phyloP scores from a whole-genome alignment of 2,797 vertebrate genomes.

The Spinibarbus caldwelli region DNA sequence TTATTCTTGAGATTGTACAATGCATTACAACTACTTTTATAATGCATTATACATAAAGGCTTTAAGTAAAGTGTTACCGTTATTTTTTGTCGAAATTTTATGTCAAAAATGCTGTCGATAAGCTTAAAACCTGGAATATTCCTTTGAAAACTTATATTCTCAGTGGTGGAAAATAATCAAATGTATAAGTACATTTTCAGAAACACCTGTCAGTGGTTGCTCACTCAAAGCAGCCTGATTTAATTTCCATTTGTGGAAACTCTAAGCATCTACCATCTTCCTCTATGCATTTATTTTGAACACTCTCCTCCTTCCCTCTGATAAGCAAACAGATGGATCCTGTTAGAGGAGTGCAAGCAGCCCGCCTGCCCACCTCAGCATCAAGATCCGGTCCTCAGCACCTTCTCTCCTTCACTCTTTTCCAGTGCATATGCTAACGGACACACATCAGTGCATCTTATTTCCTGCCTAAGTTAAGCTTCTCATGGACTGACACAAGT shows the following conservation, averaged over 20 bases:
- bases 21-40: not conserved
- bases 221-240: not conserved
- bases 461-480: slow-evolving; percentile 69
- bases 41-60: not conserved
- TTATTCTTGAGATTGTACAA: not conserved
- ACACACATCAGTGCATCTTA: slow-evolving; percentile 54
- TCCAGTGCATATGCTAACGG: slow-evolving; percentile 37
- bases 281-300: slow-evolving; percentile 56
- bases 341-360: too few relatives aligned
- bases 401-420: slow-evolving; percentile 43
- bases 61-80: not conserved
- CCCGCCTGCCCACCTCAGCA: slow-evolving; percentile 2
- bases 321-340: slow-evolving; percentile 69
- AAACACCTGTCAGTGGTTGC: slow-evolving; percentile 18
- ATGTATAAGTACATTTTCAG: slow-evolving; percentile 7
- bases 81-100: not conserved
- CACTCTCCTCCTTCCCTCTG: slow-evolving; percentile 53
- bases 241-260: slow-evolving; percentile 57
- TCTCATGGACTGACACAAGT: slow-evolving; percentile 72
- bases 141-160: not conserved
- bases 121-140: not conserved
- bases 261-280: slow-evolving; percentile 51
- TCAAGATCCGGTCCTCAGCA: slow-evolving; percentile 6
- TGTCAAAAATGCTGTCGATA: not conserved
- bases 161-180: slow-evolving; percentile 34